Evolutionary conservation across 2,797 vertebrate species (phyloP).

Genomic region (Danio choprae): DNA sequence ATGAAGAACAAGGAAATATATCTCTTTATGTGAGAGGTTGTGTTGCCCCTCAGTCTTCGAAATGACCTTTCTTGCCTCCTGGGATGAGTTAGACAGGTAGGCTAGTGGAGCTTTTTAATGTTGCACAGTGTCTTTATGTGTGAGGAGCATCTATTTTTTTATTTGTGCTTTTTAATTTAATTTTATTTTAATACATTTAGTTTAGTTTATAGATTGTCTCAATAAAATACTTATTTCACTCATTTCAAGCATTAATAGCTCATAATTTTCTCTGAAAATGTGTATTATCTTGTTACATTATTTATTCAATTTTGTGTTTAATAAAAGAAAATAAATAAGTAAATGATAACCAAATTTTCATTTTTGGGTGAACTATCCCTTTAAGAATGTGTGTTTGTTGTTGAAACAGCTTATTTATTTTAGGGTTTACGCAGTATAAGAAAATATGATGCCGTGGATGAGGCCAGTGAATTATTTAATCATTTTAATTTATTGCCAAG

Average conservation of each 20-base stretch:
- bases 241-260: too few species aligned
- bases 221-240: too few species aligned
- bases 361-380: too few species aligned
- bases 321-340: too few species aligned
- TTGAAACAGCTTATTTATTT: neutral
- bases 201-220: neutral
- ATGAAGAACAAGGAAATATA: neutral
- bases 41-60: neutral
- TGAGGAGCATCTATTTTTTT: neutral
- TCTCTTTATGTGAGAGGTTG: conserved; percentile 1
- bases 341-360: too few species aligned
- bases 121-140: neutral
- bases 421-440: neutral
- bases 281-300: too few species aligned
- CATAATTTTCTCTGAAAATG: too few species aligned
- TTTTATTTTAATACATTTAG: neutral
- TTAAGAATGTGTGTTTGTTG: neutral
- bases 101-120: neutral
- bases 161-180: neutral
- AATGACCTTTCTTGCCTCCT: conserved; percentile 50
- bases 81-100: conserved; percentile 52
- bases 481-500: too few species aligned
- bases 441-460: neutral
- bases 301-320: too few species aligned
- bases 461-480: neutral